Conservation (phyloP, 1,140 invertebrate species). For the Dryas iulia region DNA sequence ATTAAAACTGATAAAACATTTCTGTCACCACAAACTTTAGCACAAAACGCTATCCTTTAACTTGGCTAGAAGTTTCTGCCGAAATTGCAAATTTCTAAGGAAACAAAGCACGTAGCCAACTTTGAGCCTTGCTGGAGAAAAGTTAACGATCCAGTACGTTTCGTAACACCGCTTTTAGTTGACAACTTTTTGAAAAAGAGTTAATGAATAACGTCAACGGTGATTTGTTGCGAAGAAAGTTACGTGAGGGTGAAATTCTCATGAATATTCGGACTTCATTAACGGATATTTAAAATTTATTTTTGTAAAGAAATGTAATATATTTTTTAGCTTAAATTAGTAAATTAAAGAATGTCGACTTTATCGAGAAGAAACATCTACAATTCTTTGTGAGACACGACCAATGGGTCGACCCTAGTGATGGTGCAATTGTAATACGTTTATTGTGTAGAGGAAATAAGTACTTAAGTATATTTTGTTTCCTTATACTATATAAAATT, state of each 20-base stretch:
- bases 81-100: constrained; percentile 41
- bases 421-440: too few species aligned
- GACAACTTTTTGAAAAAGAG: constrained; percentile 31
- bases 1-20: constrained; percentile 1
- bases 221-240: neutral
- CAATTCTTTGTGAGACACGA: too few species aligned
- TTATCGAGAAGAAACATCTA: too few species aligned
- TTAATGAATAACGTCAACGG: constrained; percentile 34
- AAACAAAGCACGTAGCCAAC: constrained; percentile 34
- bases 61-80: constrained; percentile 28
- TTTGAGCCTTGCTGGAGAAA: constrained; percentile 24
- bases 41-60: constrained; percentile 13
- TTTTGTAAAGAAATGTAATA: too few species aligned
- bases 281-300: too few species aligned
- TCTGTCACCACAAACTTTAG: neutral
- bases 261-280: too few species aligned
- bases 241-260: neutral
- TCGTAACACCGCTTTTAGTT: constrained; percentile 27
- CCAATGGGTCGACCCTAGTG: too few species aligned
- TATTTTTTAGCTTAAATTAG: too few species aligned
- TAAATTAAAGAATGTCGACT: too few species aligned
- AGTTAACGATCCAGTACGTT: constrained; percentile 27
- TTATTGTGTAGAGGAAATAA: too few species aligned
- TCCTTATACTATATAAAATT: too few species aligned
- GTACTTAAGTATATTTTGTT: too few species aligned